Conservation (phyloP, 2,797 vertebrate genomes). For the Artibeus lituratus region DNA sequence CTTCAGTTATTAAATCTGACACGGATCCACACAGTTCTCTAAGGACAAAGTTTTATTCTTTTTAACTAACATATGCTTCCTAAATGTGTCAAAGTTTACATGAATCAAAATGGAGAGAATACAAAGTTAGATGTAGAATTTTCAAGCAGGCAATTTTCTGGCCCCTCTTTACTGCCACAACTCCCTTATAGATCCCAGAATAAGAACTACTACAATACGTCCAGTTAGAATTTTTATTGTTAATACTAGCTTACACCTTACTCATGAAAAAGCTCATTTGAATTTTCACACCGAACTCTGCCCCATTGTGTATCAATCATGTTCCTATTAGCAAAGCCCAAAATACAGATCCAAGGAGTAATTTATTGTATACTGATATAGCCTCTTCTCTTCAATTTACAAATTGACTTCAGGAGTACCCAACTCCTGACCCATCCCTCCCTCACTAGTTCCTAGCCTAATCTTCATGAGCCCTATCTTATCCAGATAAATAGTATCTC, state of each 20-base stretch:
- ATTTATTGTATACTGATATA: not conserved
- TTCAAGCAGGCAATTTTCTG: not conserved
- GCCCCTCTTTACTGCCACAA: not conserved
- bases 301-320: not conserved
- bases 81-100: not conserved
- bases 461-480: not conserved
- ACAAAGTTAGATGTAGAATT: not conserved
- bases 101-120: conserved; percentile 28
- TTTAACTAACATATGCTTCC: conserved; percentile 1
- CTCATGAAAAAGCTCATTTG: not conserved
- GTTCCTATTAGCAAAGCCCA: not conserved
- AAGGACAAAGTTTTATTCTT: conserved; percentile 23
- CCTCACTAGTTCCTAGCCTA: not conserved
- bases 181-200: not conserved
- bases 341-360: not conserved
- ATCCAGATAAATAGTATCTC: not conserved
- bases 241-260: not conserved
- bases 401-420: not conserved
- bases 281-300: not conserved
- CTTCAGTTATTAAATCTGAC: conserved; percentile 27
- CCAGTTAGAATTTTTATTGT: not conserved
- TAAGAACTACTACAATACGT: not conserved
- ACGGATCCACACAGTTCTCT: conserved; percentile 11
- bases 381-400: not conserved
- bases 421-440: not conserved